phyloP scores from a whole-genome alignment of 1,140 invertebrate species.

The Saccostrea echinata region DNA sequence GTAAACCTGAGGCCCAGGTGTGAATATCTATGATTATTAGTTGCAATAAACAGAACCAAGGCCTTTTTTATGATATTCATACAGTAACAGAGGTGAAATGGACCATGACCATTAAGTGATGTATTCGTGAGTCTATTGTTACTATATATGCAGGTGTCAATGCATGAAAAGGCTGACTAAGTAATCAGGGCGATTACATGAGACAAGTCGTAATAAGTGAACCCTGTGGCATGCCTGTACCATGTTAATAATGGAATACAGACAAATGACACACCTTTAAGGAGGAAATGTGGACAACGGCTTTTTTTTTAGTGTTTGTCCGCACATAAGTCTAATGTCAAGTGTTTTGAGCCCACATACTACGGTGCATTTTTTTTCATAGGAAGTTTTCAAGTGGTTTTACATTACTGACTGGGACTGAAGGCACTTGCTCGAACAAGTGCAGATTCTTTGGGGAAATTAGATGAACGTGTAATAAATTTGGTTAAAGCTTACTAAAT shows the following conservation, averaged over 20 bases:
- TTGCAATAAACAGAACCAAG: neutral
- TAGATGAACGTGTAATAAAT: slow-evolving; percentile 28
- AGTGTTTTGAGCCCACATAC: neutral
- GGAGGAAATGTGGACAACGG: neutral
- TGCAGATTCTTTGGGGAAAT: slow-evolving; percentile 19
- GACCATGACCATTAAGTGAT: slow-evolving; percentile 7
- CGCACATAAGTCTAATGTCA: neutral
- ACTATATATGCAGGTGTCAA: slow-evolving; percentile 15
- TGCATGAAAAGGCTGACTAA: slow-evolving; percentile 4
- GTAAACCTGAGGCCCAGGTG: neutral
- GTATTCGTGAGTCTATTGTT: neutral
- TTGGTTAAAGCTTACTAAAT: neutral
- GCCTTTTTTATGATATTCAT: neutral
- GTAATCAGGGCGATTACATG: neutral
- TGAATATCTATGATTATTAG: neutral
- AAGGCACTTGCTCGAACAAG: neutral
- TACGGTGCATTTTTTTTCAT: neutral
- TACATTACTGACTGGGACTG: neutral
- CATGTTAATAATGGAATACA: neutral
- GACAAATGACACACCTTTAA: neutral
- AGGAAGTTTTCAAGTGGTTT: neutral
- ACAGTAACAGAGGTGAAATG: neutral
- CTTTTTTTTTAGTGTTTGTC: neutral
- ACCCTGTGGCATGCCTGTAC: neutral
- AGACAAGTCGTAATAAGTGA: neutral